Conservation (phyloP, 2,888 invertebrate genomes). For the Steromphala cineraria region DNA sequence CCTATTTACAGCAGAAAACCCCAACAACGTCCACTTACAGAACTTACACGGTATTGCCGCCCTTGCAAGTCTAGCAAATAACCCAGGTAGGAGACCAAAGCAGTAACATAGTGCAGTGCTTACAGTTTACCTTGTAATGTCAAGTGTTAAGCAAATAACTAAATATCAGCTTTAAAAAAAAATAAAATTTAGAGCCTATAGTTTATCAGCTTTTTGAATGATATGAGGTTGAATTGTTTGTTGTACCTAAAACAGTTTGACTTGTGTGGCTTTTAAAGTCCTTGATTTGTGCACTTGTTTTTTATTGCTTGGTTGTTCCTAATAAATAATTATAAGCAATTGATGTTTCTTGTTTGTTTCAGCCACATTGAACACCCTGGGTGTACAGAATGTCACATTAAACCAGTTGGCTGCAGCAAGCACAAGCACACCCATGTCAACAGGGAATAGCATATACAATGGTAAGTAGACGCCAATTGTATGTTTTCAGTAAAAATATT, state of each 20-base stretch:
- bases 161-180: too few relatives aligned
- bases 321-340: too few relatives aligned
- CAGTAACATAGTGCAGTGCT: neutral
- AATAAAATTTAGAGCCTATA: too few relatives aligned
- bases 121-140: neutral
- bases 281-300: too few relatives aligned
- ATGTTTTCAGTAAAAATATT: too few relatives aligned
- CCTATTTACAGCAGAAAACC: constrained; percentile 59
- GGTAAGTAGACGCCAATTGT: neutral
- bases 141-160: too few relatives aligned
- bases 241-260: too few relatives aligned
- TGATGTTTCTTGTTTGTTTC: neutral
- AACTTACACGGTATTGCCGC: constrained; percentile 82
- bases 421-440: constrained; percentile 11
- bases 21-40: constrained; percentile 66
- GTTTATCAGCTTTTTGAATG: too few relatives aligned
- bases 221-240: too few relatives aligned
- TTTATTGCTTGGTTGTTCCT: too few relatives aligned
- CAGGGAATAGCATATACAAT: constrained; percentile 3
- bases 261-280: too few relatives aligned
- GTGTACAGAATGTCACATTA: constrained; percentile 90
- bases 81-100: constrained; percentile 64
- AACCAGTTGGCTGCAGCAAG: constrained; percentile 59
- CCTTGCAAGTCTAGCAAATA: constrained; percentile 78
- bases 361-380: constrained; percentile 48